A percentile compares a stretch with the other conserved stretches of the same genome.
phyloP scores from a whole-genome alignment of 1,140 invertebrate species.

The Chironomus striatipennis region DNA sequence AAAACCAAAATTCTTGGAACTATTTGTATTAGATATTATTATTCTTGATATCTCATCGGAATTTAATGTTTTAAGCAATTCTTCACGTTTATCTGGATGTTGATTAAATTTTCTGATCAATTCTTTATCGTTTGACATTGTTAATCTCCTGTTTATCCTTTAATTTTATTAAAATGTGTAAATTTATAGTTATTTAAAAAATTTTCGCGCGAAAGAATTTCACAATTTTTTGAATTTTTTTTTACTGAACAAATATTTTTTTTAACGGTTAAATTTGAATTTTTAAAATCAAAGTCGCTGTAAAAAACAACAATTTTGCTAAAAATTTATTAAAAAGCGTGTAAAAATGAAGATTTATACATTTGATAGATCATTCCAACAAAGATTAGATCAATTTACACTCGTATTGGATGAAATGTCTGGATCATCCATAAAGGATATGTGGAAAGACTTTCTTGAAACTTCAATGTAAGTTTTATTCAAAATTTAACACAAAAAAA shows the following conservation, averaged over 20 bases:
- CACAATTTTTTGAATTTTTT: not conserved
- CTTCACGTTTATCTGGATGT: not conserved
- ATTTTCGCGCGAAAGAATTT: not conserved
- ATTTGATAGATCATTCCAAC: not conserved
- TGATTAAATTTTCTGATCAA: no score
- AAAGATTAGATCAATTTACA: not conserved
- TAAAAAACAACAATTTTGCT: not conserved
- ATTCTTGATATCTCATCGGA: not conserved
- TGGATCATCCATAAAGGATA: not conserved
- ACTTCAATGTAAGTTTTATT: not conserved
- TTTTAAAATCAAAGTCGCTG: not conserved
- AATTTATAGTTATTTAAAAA: no score
- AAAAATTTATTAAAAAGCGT: not conserved
- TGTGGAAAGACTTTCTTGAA: not conserved
- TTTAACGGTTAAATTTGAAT: not conserved
- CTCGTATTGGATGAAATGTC: not conserved
- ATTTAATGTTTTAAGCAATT: not conserved
- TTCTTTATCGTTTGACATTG: no score
- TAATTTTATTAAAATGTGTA: no score
- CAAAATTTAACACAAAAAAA: not conserved
- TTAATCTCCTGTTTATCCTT: no score
- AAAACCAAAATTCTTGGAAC: not conserved
- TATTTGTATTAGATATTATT: not conserved
- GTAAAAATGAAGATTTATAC: not conserved
- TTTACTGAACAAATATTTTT: no score